A percentile compares a stretch with the other conserved stretches of the same genome.
These are phyloP conservation scores for Danio jaintianensis DNA, from an alignment of 2,797 vertebrate genomes.

Conservation along the genomic window DNA sequence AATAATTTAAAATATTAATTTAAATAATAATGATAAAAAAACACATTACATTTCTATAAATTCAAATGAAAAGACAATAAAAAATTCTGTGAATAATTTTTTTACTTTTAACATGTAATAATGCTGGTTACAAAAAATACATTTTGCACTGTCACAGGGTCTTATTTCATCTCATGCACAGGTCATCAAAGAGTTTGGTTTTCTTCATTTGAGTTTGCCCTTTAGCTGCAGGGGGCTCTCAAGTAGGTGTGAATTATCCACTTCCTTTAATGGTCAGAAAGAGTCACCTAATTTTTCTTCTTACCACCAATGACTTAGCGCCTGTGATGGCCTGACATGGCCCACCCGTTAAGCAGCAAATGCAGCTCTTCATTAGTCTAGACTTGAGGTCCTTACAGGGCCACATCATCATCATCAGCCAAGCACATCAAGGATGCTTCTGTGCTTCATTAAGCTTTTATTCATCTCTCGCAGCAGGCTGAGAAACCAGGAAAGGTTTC, in stretches of 20 bases:
- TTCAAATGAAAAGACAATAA: too few species aligned
- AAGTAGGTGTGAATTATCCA: conserved; percentile 20
- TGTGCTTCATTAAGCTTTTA: conserved; percentile 50
- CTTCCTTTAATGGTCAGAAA: conserved; percentile 22
- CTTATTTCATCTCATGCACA: neutral
- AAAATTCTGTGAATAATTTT: too few species aligned
- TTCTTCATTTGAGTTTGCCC: neutral
- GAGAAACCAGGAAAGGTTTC: conserved; percentile 52
- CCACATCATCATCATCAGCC: conserved; percentile 27
- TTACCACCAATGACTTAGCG: neutral
- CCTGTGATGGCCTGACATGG: neutral
- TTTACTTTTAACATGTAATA: too few species aligned
- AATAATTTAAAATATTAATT: too few species aligned
- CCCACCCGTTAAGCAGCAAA: conserved; percentile 10
- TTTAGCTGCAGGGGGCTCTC: neutral
- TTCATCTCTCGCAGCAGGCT: conserved; percentile 44
- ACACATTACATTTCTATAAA: too few species aligned
- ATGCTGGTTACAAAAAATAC: too few species aligned
- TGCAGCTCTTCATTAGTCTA: conserved; percentile 46
- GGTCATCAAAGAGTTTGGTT: neutral
- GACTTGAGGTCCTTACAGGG: neutral
- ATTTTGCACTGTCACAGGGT: neutral
- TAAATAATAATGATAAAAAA: too few species aligned
- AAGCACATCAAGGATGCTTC: conserved; percentile 28
- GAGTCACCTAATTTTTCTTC: conserved; percentile 20